These are phyloP conservation scores for Drosophila lacertosa DNA, from an alignment of 1,140 invertebrate genomes.

Conservation along the genomic window DNA sequence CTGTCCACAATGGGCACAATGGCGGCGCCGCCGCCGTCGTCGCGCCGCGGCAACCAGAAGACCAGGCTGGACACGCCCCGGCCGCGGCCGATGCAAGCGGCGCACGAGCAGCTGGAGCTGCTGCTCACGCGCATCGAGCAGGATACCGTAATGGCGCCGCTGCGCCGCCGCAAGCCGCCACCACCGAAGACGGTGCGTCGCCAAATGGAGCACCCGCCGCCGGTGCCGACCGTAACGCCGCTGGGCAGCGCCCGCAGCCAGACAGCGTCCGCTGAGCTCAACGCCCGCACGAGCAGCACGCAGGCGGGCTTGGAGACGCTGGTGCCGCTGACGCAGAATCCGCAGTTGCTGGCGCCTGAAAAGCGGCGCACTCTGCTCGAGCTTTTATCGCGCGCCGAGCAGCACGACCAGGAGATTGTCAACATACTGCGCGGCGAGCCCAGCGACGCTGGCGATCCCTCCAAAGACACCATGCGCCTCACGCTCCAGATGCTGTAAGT, in stretches of 20 bases:
- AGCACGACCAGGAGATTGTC: slow-evolving; percentile 50
- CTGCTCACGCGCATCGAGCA: slow-evolving; percentile 53
- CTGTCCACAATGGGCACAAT: background rate
- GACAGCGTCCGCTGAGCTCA: background rate
- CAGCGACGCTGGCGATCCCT: slow-evolving; percentile 4
- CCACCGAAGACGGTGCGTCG: slow-evolving; percentile 8
- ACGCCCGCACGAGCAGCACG: background rate
- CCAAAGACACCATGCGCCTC: slow-evolving; percentile 26
- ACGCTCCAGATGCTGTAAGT: slow-evolving; percentile 66
- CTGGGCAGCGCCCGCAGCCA: slow-evolving; percentile 38
- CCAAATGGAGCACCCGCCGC: slow-evolving; percentile 35
- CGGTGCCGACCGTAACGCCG: slow-evolving; percentile 49
- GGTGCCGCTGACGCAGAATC: slow-evolving; percentile 52
- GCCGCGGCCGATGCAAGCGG: slow-evolving; percentile 20
- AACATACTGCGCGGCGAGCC: slow-evolving; percentile 29
- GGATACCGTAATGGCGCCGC: background rate
- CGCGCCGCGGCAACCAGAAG: background rate
- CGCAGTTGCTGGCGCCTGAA: slow-evolving; percentile 35
- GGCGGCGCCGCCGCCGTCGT: background rate
- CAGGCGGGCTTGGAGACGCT: background rate
- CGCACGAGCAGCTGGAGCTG: slow-evolving; percentile 57
- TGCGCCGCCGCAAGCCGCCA: background rate
- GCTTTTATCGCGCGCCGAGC: slow-evolving; percentile 44
- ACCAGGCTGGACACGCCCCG: background rate
- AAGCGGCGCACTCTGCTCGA: slow-evolving; percentile 48